Evolutionary conservation across 2,888 invertebrate genomes (phyloP).

Genomic region (Scotopteryx bipunctaria): DNA sequence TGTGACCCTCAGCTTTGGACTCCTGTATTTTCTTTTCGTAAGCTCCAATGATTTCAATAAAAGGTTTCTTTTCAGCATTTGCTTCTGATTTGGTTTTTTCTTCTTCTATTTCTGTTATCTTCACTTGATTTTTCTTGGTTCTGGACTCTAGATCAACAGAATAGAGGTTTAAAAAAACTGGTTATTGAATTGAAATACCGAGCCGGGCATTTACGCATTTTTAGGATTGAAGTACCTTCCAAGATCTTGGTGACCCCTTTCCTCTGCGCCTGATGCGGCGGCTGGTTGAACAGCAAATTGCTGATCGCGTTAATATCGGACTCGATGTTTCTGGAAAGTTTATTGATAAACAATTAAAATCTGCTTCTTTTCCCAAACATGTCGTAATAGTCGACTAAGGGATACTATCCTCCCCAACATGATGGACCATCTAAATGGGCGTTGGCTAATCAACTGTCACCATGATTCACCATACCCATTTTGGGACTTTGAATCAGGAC

Average conservation of each 20-base stretch:
- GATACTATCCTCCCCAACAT: too few relatives aligned
- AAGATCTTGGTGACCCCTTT: constrained; percentile 44
- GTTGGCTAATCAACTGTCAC: too few relatives aligned
- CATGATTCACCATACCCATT: too few relatives aligned
- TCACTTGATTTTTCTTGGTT: constrained; percentile 35
- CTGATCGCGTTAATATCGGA: constrained; percentile 57
- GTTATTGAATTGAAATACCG: not conserved
- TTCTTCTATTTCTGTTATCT: constrained; percentile 45
- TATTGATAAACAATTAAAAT: too few relatives aligned
- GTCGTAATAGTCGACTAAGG: too few relatives aligned
- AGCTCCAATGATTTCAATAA: constrained; percentile 64
- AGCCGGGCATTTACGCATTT: too few relatives aligned
- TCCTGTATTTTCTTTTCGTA: constrained; percentile 40
- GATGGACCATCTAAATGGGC: too few relatives aligned
- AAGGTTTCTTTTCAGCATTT: constrained; percentile 53
- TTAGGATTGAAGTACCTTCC: too few relatives aligned
- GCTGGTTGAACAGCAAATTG: constrained; percentile 60
- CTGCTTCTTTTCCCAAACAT: too few relatives aligned
- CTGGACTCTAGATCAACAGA: constrained; percentile 40
- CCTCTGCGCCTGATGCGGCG: constrained; percentile 42
- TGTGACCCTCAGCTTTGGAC: constrained; percentile 31
- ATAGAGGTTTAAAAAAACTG: not conserved
- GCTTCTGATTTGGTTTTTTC: constrained; percentile 39
- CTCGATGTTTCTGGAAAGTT: constrained; percentile 51
- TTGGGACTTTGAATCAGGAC: too few relatives aligned